These are phyloP conservation scores for Parambassis ranga DNA, from an alignment of 2,797 vertebrate genomes.

Conservation along the genomic window DNA sequence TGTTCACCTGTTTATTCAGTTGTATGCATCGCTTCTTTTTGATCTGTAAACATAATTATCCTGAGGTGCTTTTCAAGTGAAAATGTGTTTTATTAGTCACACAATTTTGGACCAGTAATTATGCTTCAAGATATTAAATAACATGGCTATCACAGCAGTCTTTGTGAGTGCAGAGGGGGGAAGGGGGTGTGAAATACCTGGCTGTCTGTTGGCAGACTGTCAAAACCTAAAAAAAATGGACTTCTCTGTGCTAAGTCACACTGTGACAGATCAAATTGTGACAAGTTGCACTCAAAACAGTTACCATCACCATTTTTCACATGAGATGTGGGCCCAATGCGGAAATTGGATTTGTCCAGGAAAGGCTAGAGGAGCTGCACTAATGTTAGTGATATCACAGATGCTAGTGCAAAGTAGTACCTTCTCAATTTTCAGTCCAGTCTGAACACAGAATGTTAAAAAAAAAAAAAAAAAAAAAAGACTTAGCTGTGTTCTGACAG, in stretches of 20 bases:
- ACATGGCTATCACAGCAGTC: neutral
- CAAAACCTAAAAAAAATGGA: neutral
- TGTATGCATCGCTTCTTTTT: neutral
- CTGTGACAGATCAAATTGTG: constrained; percentile 24
- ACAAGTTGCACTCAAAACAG: constrained; percentile 4
- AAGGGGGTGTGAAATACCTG: neutral
- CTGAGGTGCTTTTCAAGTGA: neutral
- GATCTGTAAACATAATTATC: neutral
- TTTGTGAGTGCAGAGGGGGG: neutral
- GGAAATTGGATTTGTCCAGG: constrained; percentile 23
- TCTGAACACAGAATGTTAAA: constrained; percentile 35
- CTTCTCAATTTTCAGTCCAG: constrained; percentile 29
- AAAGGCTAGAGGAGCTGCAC: neutral
- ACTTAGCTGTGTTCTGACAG: constrained; percentile 21
- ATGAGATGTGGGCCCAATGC: constrained; percentile 17
- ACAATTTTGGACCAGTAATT: neutral
- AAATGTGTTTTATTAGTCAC: neutral
- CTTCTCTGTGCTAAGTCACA: constrained; percentile 1
- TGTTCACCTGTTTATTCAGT: too few relatives aligned
- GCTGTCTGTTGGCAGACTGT: constrained; percentile 7
- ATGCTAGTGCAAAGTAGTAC: constrained; percentile 25
- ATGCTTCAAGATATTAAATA: neutral
- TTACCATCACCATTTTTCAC: constrained; percentile 16
- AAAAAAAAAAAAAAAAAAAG: too few relatives aligned
- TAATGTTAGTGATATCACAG: constrained; percentile 31